Base-by-base conservation (phyloP, 1,140 invertebrate species). In the Sycophaga agraensis region DNA sequence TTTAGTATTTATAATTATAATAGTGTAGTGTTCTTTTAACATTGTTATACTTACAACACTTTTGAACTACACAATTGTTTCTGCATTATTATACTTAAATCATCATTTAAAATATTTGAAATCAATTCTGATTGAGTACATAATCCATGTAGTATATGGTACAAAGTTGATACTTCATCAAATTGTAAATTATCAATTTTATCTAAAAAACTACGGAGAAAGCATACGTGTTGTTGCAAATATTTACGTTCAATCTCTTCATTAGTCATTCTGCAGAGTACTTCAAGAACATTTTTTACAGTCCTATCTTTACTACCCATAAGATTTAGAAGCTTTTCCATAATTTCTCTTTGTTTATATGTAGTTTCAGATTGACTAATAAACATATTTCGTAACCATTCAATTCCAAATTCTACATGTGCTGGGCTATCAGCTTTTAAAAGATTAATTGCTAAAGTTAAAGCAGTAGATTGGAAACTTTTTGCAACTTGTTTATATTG, bases 51-150 rank as follows among this genome's bases (percentile, higher is more conserved):
- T 72, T 73, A 83, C 81, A 73, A 49, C 19, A 73, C 70, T 42
- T 82, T 79, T 7, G 78, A 73, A 67, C 81, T 83, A 7, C 82
- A 80, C n/a, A 88, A 72, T 66, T 87, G 84, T 64, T 89, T 89
- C 39, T 84, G 82, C 1, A 88, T 72, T 2, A 87, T 56, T 74
- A 87, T 87, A 63, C 82, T 81, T 31, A 88, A 79, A 65, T 87
- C 85, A 67, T 87, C 83, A 53, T 82, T 79, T n/a, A 87, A 71
- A 8, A 76, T 73, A 19, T 79, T 70, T 43, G 82, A 75, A 16
- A 75, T 76, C 2, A 76, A 61, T 55, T 79, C 68, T 11, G 79
- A 54, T 70, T 74, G 67, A 67, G 74, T 22, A 70, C 83, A 80
- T 71, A 88, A 37, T 76, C 84, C 65, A 80, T 83, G 64, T 64